Percentiles rank a stretch among this genome's conserved stretches.
These are phyloP conservation scores for Limnephilus auricula DNA, from an alignment of 2,888 invertebrate species.

Conservation along the genomic window DNA sequence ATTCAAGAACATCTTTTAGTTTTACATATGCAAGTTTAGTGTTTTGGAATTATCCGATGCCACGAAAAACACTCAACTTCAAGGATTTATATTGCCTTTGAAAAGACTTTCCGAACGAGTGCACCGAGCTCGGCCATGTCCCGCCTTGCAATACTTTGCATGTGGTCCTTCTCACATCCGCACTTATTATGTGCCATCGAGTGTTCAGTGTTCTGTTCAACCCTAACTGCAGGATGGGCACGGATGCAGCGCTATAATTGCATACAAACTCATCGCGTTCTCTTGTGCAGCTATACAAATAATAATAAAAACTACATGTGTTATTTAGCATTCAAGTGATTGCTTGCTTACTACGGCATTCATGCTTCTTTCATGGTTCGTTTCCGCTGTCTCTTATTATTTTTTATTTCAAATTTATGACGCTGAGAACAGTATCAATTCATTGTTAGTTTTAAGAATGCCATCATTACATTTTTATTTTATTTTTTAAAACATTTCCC, in stretches of 20 bases:
- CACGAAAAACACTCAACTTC: not conserved
- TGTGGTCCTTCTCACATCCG: constrained; percentile 43
- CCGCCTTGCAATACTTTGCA: constrained; percentile 16
- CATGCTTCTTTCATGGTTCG: not conserved
- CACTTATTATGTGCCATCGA: not conserved
- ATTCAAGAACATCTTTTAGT: not conserved
- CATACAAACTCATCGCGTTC: not conserved
- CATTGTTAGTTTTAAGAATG: not conserved
- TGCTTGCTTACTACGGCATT: not conserved
- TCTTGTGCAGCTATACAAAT: not conserved
- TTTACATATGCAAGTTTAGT: not conserved
- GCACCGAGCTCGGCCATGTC: not conserved
- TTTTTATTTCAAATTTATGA: not conserved
- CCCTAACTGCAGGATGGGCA: constrained; percentile 8
- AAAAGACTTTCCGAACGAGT: constrained; percentile 4
- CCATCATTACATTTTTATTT: not conserved
- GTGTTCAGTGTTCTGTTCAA: not conserved
- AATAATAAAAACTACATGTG: not conserved
- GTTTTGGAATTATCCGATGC: not conserved
- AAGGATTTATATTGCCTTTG: not conserved
- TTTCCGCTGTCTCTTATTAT: not conserved
- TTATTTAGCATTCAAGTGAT: constrained; percentile 2
- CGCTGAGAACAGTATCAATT: not conserved
- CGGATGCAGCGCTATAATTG: constrained; percentile 12
- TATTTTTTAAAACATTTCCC: not conserved